phyloP scores from a whole-genome alignment of 2,797 vertebrate species.

The Neostethus bicornis region DNA sequence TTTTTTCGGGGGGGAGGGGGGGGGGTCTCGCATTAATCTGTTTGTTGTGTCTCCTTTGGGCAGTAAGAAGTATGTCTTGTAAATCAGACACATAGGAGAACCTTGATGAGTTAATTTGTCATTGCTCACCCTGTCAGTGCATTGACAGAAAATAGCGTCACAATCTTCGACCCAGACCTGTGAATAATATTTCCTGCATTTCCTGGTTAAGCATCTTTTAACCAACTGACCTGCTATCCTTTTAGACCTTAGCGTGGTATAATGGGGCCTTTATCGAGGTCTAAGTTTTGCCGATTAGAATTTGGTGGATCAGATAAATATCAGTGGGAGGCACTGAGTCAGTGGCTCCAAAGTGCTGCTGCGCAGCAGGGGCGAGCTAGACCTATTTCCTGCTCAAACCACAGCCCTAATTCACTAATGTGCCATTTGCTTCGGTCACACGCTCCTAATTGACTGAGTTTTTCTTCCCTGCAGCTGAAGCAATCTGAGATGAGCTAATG shows the following conservation, averaged over 20 bases:
- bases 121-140: not conserved
- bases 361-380: conserved; percentile 65
- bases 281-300: conserved; percentile 46
- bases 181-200: conserved; percentile 13
- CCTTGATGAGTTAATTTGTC: not conserved
- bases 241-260: conserved; percentile 27
- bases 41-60: not conserved
- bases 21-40: no score
- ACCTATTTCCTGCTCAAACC: conserved; percentile 77
- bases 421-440: conserved; percentile 81
- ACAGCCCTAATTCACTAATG: conserved; percentile 80
- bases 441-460: conserved; percentile 75
- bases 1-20: no score
- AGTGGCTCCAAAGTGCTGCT: conserved; percentile 75
- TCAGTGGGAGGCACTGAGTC: conserved; percentile 64
- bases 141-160: not conserved
- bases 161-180: not conserved
- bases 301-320: conserved; percentile 68
- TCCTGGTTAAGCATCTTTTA: conserved; percentile 26
- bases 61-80: not conserved
- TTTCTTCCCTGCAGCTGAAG: conserved; percentile 68
- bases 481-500: conserved; percentile 73
- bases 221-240: conserved; percentile 6
- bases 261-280: conserved; percentile 36
- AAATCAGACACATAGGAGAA: not conserved